phyloP scores from a whole-genome alignment of 2,113 vertebrate genomes.

The Gracilinanus agilis region DNA sequence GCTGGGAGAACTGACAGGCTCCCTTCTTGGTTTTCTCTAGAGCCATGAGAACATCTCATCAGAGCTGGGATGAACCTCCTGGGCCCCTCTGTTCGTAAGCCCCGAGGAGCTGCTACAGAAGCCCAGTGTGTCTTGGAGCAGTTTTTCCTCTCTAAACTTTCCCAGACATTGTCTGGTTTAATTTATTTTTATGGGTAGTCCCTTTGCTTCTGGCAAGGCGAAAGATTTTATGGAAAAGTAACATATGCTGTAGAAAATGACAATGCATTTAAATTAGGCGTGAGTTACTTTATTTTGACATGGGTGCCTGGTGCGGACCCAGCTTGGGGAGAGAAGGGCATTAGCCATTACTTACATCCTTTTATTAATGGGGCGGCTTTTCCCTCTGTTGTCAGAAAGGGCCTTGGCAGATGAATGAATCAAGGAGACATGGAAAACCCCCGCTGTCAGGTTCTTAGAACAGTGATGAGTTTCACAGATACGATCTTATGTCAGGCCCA shows the following conservation, averaged over 20 bases:
- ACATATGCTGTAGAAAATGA: constrained; percentile 86
- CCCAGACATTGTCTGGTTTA: constrained; percentile 83
- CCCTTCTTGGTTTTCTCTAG: not conserved
- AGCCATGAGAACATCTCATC: not conserved
- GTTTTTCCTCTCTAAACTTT: constrained; percentile 79
- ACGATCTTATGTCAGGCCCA: not conserved
- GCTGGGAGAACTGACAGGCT: not conserved
- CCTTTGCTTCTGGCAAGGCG: constrained; percentile 84
- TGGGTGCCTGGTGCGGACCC: constrained; percentile 63
- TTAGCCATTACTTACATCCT: not conserved
- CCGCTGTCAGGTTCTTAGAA: not conserved
- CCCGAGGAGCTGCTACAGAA: constrained; percentile 65
- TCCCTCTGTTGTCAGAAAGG: not conserved
- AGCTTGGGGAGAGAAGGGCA: not conserved
- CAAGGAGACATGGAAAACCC: not conserved
- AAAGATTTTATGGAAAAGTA: constrained; percentile 82
- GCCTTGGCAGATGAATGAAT: not conserved
- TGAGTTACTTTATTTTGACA: constrained; percentile 78
- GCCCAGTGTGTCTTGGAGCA: constrained; percentile 68
- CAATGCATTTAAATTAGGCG: constrained; percentile 83
- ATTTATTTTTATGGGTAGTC: constrained; percentile 82
- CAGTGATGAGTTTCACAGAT: not conserved
- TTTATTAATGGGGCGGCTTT: not conserved
- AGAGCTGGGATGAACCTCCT: not conserved
- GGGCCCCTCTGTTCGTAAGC: constrained; percentile 48